Evolutionary conservation across 2,797 vertebrate species (phyloP).

Genomic region (Molothrus ater): DNA sequence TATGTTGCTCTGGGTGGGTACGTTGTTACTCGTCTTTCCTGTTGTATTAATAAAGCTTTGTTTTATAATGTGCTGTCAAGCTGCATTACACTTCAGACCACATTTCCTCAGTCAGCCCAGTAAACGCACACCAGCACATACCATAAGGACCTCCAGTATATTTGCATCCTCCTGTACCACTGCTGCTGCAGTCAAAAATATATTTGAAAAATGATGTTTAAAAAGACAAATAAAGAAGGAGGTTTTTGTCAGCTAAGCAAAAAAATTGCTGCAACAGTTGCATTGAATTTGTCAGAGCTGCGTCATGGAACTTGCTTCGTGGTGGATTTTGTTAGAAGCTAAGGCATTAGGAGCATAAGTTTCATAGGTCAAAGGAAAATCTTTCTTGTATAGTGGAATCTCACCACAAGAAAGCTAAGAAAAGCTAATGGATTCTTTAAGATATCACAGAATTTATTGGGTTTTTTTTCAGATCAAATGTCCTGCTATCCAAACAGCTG

Average conservation of each 20-base stretch:
- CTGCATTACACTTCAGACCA: not conserved
- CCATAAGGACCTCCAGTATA: not conserved
- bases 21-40: rapidly evolving
- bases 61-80: not conserved
- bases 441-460: not conserved
- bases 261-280: not conserved
- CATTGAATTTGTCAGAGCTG: not conserved
- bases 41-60: not conserved
- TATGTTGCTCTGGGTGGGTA: rapidly evolving
- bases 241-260: not conserved
- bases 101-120: not conserved
- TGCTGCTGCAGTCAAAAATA: not conserved
- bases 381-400: not conserved
- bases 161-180: not conserved
- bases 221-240: not conserved
- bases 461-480: not conserved
- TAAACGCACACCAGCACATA: not conserved
- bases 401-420: not conserved
- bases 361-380: not conserved
- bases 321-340: not conserved
- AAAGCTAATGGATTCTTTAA: not conserved
- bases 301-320: not conserved
- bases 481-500: not conserved
- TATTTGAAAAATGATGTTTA: not conserved
- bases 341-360: not conserved